Conservation (phyloP, 2,797 vertebrate genomes). For the Typhlichthys subterraneus region DNA sequence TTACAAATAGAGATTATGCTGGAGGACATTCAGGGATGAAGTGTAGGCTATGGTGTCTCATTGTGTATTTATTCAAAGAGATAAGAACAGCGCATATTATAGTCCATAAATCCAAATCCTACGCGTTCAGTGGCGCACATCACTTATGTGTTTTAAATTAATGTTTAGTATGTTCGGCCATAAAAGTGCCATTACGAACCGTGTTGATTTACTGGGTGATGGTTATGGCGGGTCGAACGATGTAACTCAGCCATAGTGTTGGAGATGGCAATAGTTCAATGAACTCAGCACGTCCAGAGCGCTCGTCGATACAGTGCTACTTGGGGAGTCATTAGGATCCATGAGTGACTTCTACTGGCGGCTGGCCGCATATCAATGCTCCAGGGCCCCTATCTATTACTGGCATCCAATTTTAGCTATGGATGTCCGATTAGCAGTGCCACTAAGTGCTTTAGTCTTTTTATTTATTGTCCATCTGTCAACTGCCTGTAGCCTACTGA, state of each 20-base stretch:
- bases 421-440: constrained; percentile 58
- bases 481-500: constrained; percentile 27
- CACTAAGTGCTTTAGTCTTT: constrained; percentile 65
- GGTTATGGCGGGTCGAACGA: constrained; percentile 13
- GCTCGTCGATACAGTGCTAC: constrained; percentile 31
- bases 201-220: constrained; percentile 43
- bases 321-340: constrained; percentile 52
- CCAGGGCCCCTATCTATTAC: constrained; percentile 65
- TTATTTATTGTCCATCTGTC: constrained; percentile 67
- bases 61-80: constrained; percentile 58
- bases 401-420: constrained; percentile 72
- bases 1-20: constrained; percentile 55
- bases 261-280: no score
- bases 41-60: constrained; percentile 35
- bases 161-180: constrained; percentile 59
- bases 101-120: constrained; percentile 59
- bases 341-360: constrained; percentile 55
- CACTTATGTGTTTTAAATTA: constrained; percentile 69
- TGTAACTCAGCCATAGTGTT: constrained; percentile 8
- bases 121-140: constrained; percentile 37
- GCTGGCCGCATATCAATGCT: constrained; percentile 63
- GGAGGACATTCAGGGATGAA: constrained; percentile 50
- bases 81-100: constrained; percentile 38
- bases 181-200: constrained; percentile 55
- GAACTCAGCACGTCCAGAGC: constrained; percentile 13